Evolutionary conservation across 2,797 vertebrate species (phyloP).

Genomic region (Falco concolor): DNA sequence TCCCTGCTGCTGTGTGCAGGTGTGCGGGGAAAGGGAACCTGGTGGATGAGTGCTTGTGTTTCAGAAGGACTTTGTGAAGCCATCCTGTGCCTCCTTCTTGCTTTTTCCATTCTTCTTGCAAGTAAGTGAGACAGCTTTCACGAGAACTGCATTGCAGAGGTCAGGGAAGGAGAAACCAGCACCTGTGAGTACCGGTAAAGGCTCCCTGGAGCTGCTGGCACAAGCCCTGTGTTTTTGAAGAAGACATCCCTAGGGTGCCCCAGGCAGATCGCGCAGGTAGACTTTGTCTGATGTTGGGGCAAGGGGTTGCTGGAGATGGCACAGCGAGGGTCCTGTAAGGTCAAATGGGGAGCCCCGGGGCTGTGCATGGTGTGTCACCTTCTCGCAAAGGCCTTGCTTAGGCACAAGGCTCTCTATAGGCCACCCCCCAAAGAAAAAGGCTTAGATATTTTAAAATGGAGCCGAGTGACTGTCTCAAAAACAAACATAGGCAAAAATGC

Average conservation of each 20-base stretch:
- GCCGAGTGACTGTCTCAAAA: background rate
- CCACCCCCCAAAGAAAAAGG: background rate
- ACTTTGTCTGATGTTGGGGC: background rate
- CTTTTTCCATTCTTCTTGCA: background rate
- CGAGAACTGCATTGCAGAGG: background rate
- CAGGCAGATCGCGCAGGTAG: background rate
- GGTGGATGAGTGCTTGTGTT: background rate
- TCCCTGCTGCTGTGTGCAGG: background rate
- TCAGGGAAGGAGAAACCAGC: background rate
- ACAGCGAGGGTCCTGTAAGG: background rate
- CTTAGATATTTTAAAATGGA: background rate
- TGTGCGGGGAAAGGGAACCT: background rate
- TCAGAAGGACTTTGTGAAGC: background rate
- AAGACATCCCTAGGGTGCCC: too few relatives aligned
- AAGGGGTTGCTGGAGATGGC: background rate
- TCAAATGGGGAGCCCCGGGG: background rate
- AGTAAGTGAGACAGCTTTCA: background rate
- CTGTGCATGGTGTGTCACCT: background rate
- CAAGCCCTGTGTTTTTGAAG: rapidly evolving
- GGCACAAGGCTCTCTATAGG: background rate
- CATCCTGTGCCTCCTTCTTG: background rate
- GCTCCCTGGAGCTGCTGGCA: background rate
- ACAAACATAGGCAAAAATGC: background rate
- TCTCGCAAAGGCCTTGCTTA: background rate
- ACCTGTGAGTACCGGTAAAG: background rate